These are phyloP conservation scores for Rhinichthys klamathensis DNA, from an alignment of 2,113 vertebrate species.

Conservation along the genomic window DNA sequence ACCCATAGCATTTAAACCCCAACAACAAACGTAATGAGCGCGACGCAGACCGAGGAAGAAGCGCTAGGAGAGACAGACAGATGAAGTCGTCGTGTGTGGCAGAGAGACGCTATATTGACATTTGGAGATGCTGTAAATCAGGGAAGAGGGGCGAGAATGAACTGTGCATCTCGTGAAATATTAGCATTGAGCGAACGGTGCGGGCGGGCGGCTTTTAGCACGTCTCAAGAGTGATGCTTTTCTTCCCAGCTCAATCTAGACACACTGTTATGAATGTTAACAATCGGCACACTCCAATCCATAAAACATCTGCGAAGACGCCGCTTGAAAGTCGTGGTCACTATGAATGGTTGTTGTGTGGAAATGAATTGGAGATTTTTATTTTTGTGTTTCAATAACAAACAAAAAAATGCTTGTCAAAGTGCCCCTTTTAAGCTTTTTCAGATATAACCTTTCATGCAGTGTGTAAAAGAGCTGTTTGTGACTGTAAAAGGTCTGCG, in stretches of 20 bases:
- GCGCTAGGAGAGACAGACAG: neutral
- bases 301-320: neutral
- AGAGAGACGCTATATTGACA: constrained; percentile 42
- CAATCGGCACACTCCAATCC: neutral
- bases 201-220: constrained; percentile 76
- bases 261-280: neutral
- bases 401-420: no score
- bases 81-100: neutral
- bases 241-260: constrained; percentile 38
- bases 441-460: no score
- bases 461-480: no score
- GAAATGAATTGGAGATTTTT: neutral
- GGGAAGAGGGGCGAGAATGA: constrained; percentile 64
- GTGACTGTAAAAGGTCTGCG: no score
- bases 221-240: constrained; percentile 67
- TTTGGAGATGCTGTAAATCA: constrained; percentile 71
- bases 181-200: constrained; percentile 61
- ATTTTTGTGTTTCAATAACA: no score
- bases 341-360: neutral
- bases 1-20: constrained; percentile 28
- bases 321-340: neutral
- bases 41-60: neutral
- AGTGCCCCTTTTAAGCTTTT: no score
- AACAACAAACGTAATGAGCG: constrained; percentile 25
- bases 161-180: constrained; percentile 75